Evolutionary conservation across 2,888 invertebrate genomes (phyloP).

Genomic region (Balanococcus diminutus): DNA sequence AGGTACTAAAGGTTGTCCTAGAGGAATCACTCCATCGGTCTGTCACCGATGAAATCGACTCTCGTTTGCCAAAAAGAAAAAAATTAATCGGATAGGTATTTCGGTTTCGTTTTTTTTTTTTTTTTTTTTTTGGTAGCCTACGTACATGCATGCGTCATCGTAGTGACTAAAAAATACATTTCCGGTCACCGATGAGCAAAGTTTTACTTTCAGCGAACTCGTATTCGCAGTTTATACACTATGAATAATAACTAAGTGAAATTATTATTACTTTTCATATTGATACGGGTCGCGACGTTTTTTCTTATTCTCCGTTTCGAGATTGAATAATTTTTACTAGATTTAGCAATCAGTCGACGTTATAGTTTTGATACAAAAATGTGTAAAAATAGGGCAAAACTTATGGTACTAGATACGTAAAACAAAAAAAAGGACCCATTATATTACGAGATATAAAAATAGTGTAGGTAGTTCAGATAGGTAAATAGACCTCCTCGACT

Average conservation of each 20-base stretch:
- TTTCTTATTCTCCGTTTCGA: too few species aligned
- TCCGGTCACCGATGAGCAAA: neutral
- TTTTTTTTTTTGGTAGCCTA: neutral
- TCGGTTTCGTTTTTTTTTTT: neutral
- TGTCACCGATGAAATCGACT: neutral
- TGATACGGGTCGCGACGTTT: too few species aligned
- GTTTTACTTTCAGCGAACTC: neutral
- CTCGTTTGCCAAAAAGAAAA: neutral
- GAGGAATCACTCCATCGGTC: neutral
- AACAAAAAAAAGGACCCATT: too few species aligned
- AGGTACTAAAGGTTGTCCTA: neutral
- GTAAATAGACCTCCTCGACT: too few species aligned
- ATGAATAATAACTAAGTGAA: constrained; percentile 11
- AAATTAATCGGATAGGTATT: too few species aligned
- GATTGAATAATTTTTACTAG: too few species aligned
- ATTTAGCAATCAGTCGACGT: too few species aligned
- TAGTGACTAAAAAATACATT: neutral
- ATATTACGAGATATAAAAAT: too few species aligned
- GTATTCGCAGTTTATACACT: neutral
- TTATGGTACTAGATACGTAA: too few species aligned
- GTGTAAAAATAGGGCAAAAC: too few species aligned
- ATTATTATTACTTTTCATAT: neutral
- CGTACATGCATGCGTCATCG: neutral
- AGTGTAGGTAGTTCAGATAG: too few species aligned
- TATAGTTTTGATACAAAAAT: too few species aligned